Percentiles rank a stretch among this genome's conserved stretches.
Evolutionary conservation across 2,113 vertebrate genomes (phyloP).

Genomic region (Rhineura floridana): DNA sequence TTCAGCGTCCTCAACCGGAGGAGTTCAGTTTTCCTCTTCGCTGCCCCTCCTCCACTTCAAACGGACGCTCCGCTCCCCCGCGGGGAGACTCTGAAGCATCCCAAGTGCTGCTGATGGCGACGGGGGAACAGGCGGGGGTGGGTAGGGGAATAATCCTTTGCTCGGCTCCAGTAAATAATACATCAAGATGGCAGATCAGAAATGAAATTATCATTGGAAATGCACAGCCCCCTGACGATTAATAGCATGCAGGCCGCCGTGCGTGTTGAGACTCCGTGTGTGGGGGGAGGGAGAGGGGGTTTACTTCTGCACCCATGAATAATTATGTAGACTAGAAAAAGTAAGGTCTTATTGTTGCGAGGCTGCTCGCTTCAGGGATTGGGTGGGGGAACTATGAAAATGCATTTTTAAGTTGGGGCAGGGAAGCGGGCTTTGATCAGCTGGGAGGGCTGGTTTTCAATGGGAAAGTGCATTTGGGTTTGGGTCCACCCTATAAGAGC

Average conservation of each 20-base stretch:
- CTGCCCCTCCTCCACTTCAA: neutral
- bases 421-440: neutral
- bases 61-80: neutral
- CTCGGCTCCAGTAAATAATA: constrained; percentile 72
- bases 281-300: neutral
- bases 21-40: no score
- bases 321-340: neutral
- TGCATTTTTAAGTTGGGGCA: neutral
- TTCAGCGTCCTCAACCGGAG: neutral
- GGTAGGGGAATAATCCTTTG: constrained; percentile 20
- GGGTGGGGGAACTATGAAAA: neutral
- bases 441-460: neutral
- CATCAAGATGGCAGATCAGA: constrained; percentile 75
- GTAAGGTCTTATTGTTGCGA: neutral
- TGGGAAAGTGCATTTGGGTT: neutral
- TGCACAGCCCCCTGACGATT: neutral
- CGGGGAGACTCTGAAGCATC: neutral
- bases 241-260: neutral
- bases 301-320: neutral
- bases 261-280: neutral
- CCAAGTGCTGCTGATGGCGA: neutral
- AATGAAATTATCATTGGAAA: constrained; percentile 58
- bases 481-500: no score
- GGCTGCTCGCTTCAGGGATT: neutral
- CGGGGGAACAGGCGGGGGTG: neutral